Conservation (phyloP, 2,113 vertebrate genomes). For the Pithys albifrons region DNA sequence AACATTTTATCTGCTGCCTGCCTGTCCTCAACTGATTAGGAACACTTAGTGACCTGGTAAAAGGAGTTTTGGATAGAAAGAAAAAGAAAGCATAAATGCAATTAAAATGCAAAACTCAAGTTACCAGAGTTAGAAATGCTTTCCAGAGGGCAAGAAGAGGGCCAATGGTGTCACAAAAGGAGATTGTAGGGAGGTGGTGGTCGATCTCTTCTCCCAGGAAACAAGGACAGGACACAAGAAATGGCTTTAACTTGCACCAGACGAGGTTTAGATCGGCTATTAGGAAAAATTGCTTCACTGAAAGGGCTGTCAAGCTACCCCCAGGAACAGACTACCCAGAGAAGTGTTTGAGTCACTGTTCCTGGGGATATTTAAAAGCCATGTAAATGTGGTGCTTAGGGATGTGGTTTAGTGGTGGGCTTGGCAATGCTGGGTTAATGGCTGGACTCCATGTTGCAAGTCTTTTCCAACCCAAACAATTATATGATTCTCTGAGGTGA, state of each 20-base stretch:
- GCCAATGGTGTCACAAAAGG: not conserved
- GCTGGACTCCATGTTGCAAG: not conserved
- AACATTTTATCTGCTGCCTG: not conserved
- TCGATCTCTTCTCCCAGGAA: not conserved
- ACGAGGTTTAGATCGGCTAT: not conserved
- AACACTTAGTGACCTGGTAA: not conserved
- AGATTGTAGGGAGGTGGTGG: accelerated
- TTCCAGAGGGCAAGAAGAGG: not conserved
- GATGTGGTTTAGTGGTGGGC: not conserved
- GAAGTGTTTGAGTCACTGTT: not conserved
- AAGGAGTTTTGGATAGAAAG: not conserved
- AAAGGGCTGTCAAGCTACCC: not conserved
- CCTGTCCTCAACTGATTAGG: not conserved
- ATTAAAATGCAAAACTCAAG: not conserved
- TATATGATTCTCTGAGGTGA: not conserved
- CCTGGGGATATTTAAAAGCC: not conserved
- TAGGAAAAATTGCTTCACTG: not conserved
- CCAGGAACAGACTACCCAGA: not conserved
- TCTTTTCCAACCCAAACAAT: not conserved
- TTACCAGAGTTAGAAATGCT: not conserved
- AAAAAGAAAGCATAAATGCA: not conserved
- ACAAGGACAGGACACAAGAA: not conserved
- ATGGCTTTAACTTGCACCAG: not conserved
- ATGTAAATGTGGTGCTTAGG: not conserved
- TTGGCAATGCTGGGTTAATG: not conserved